Evolutionary conservation across 53 echinoderm and acorn worm genomes (phyloP).

Genomic region (Apostichopus leukothele): DNA sequence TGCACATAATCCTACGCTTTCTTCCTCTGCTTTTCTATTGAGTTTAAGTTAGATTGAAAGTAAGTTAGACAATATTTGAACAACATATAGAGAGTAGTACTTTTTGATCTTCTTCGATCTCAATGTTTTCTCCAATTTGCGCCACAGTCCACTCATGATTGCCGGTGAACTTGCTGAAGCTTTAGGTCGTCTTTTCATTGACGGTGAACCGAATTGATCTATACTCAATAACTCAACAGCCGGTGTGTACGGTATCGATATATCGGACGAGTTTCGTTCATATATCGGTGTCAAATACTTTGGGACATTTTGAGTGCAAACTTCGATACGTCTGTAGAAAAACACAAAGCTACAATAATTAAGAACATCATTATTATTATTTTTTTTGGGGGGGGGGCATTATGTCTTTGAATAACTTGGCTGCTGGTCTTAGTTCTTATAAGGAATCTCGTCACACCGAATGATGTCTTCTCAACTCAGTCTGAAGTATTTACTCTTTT

Average conservation of each 20-base stretch:
- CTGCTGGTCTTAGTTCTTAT: too few species aligned
- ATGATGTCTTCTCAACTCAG: too few species aligned
- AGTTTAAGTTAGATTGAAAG: too few species aligned
- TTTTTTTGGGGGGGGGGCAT: too few species aligned
- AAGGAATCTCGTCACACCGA: too few species aligned
- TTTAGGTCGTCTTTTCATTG: conserved; percentile 14
- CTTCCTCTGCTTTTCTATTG: too few species aligned
- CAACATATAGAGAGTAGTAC: not conserved
- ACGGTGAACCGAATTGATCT: conserved; percentile 8
- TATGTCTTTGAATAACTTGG: too few species aligned
- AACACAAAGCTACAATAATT: too few species aligned
- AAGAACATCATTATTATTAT: too few species aligned
- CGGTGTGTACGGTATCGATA: conserved; percentile 34
- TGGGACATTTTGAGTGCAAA: conserved; percentile 30
- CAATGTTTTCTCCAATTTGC: conserved; percentile 14
- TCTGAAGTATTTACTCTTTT: too few species aligned
- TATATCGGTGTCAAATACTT: conserved; percentile 12
- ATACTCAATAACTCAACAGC: not conserved
- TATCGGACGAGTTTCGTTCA: not conserved
- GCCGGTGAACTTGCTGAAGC: conserved; percentile 29
- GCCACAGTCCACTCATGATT: conserved; percentile 25
- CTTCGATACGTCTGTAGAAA: not conserved
- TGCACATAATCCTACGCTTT: too few species aligned
- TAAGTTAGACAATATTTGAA: too few species aligned
- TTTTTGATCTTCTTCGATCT: not conserved